Evolutionary conservation across 1,140 invertebrate genomes (phyloP), one percentile per base, ranked within the genome.

Genomic region (Acromyrmex echinatior): DNA sequence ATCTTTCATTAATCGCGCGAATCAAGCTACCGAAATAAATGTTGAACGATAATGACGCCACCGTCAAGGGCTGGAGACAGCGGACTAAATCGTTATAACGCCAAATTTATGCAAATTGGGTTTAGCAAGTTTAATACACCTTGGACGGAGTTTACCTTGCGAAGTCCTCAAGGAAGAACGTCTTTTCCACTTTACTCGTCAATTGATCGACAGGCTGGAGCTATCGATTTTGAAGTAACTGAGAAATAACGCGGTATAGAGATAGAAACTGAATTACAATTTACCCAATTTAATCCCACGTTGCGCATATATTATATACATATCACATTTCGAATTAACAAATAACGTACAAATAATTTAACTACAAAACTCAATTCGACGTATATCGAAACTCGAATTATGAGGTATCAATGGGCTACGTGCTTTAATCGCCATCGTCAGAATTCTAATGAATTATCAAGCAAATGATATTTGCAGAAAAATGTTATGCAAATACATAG

Each of bases 81-180:
- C 66, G 56, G 39, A 76, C 80, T 74, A 76, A 84, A 76, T 76
- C 80, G 56, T 71, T 84, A 62, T 84, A 76, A 84, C 70, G 70
- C 70, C 80, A 84, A 84, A 84, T 84, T 84, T 84, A 84, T 84
- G 80, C 80, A 84, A 76, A 84, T 84, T 84, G 80, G 80, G 60
- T 84, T 84, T 84, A 84, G 80, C 80, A 84, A 84, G 80, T 84
- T 84, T 84, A 84, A 84, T 84, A 84, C 56, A 84, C 80, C 80
- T 84, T 74, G 68, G 80, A 6, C 70, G 70, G 56, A 76, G 80
- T 84, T 84, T 84, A 84, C 80, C 56, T 62, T 49, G 18, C 39
- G 10, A 45, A 45, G 80, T 76, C 80, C 70, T 84, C 80, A 14
- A 84, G 80, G 56, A 76, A 76, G 39, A 76, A 76, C 80, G 80